A percentile compares a stretch with the other conserved stretches of the same genome.
Conservation (phyloP, 2,113 vertebrate genomes). For the Mus pahari region DNA sequence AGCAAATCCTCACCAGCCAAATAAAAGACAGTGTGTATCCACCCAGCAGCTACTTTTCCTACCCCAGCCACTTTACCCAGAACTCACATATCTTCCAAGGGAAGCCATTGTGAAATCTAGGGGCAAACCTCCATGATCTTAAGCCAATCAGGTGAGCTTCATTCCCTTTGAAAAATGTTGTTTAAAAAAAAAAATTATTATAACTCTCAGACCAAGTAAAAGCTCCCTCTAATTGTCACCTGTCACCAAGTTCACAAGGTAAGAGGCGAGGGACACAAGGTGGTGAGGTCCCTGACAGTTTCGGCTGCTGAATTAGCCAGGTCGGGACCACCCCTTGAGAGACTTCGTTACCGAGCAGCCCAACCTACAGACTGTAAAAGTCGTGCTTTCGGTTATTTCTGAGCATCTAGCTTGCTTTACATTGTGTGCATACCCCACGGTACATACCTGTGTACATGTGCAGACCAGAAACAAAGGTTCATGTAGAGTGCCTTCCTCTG, state of each 20-base stretch:
- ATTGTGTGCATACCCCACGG: neutral
- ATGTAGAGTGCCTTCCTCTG: neutral
- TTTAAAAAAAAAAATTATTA: neutral
- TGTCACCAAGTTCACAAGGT: neutral
- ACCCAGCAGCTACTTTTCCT: neutral
- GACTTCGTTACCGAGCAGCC: neutral
- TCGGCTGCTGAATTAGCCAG: neutral
- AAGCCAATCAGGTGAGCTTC: neutral
- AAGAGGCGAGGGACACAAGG: neutral
- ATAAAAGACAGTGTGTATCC: neutral
- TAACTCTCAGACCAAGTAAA: neutral
- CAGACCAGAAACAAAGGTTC: neutral
- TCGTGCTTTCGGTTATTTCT: neutral
- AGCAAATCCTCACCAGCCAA: constrained; percentile 6
- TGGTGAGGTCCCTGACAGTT: neutral
- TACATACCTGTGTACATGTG: neutral
- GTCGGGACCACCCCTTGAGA: neutral
- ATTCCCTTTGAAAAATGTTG: neutral
- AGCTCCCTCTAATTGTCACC: neutral
- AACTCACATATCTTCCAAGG: neutral
- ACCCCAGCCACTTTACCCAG: neutral
- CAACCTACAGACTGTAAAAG: neutral
- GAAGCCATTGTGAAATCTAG: neutral
- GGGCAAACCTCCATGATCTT: neutral
- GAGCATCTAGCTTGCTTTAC: too few relatives aligned